Conservation (phyloP, 2,113 vertebrate species). For the Tangachromis dhanisi region DNA sequence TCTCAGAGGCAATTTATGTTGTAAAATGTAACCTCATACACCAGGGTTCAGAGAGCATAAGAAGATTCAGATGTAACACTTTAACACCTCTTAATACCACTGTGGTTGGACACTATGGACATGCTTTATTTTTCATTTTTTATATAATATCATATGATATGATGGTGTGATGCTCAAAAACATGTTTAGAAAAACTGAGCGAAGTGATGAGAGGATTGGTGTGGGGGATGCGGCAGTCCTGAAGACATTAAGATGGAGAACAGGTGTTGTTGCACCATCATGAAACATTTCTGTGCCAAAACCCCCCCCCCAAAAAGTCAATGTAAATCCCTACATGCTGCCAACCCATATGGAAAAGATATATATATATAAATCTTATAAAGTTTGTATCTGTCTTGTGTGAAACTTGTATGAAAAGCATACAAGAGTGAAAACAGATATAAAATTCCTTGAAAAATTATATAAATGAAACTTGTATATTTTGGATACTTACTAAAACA, state of each 20-base stretch:
- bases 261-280: background rate
- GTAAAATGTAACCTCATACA: background rate
- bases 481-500: background rate
- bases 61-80: background rate
- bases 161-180: background rate
- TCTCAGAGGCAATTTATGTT: background rate
- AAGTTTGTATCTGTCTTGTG: background rate
- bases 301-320: fast-evolving
- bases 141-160: background rate
- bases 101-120: background rate
- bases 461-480: background rate
- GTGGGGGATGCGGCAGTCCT: background rate
- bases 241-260: background rate
- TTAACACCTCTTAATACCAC: background rate
- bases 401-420: background rate
- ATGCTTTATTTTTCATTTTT: background rate
- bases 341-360: background rate
- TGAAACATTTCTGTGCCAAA: background rate
- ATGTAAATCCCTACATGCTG: background rate
- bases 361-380: background rate
- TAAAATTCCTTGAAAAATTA: background rate
- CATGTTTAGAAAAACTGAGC: background rate
- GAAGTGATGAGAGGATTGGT: background rate
- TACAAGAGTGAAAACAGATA: background rate
- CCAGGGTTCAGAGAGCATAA: background rate